A percentile compares a stretch with the other conserved stretches of the same genome.
Evolutionary conservation across 2,888 invertebrate genomes (phyloP).

Genomic region (Sylvicola cinctus): DNA sequence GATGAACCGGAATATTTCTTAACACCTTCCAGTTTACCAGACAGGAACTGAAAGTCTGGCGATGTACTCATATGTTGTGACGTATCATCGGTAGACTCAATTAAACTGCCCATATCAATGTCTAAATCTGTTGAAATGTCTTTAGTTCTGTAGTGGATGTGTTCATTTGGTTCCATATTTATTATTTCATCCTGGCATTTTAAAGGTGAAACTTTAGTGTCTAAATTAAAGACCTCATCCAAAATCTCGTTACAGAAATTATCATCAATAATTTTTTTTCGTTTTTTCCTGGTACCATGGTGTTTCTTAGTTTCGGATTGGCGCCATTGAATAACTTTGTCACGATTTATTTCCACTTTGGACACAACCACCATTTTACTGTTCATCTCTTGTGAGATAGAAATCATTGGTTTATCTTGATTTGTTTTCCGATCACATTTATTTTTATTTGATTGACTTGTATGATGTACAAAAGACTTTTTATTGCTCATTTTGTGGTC

Average conservation of each 20-base stretch:
- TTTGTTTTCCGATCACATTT: slow-evolving; percentile 14
- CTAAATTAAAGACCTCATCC: slow-evolving; percentile 2
- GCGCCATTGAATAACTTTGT: slow-evolving; percentile 4
- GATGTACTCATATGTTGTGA: too few relatives aligned
- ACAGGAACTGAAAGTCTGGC: too few relatives aligned
- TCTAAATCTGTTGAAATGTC: too few relatives aligned
- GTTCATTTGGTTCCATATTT: too few relatives aligned
- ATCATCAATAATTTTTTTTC: slow-evolving; percentile 5
- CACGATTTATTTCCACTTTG: slow-evolving; percentile 18
- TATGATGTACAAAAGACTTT: slow-evolving; percentile 3
- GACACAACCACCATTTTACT: slow-evolving; percentile 21
- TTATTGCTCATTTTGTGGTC: slow-evolving; percentile 1
- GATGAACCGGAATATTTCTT: slow-evolving; percentile 4
- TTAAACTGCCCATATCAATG: too few relatives aligned
- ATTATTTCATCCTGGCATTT: too few relatives aligned
- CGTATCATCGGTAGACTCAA: too few relatives aligned
- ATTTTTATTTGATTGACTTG: slow-evolving; percentile 7
- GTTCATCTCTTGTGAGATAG: slow-evolving; percentile 21
- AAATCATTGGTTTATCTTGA: slow-evolving; percentile 17
- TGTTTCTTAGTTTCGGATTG: not conserved
- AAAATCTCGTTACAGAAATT: slow-evolving; percentile 6
- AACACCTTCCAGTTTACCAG: too few relatives aligned
- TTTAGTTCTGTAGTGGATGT: too few relatives aligned
- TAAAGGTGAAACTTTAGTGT: too few relatives aligned
- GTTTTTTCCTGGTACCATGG: not conserved